Evolutionary conservation across 2,797 vertebrate species (phyloP).

Genomic region (Macrochelys suwanniensis): DNA sequence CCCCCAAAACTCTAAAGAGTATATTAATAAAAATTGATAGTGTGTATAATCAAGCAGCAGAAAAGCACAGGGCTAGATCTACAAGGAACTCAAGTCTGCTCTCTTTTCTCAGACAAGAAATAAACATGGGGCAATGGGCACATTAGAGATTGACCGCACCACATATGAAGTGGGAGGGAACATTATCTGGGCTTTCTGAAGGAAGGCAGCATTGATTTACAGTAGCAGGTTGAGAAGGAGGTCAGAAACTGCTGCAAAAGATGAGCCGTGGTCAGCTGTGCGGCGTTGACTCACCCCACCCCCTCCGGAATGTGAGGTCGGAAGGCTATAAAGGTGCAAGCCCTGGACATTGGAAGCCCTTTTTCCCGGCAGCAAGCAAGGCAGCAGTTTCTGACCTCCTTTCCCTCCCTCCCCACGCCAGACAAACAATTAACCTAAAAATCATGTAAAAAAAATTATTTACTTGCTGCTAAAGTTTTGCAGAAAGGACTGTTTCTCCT

Average conservation of each 20-base stretch:
- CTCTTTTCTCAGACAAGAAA: not conserved
- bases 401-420: too few relatives aligned
- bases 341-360: too few relatives aligned
- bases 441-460: not conserved
- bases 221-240: too few relatives aligned
- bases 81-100: not conserved
- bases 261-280: too few relatives aligned
- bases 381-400: too few relatives aligned
- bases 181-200: too few relatives aligned
- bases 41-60: not conserved
- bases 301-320: accelerated
- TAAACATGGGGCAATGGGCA: not conserved
- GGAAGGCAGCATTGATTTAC: too few relatives aligned
- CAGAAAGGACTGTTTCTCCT: not conserved
- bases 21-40: not conserved
- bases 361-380: too few relatives aligned
- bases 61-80: not conserved
- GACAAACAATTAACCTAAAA: not conserved
- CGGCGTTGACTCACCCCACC: too few relatives aligned
- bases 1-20: not conserved
- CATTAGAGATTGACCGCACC: not conserved
- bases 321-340: too few relatives aligned
- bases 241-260: too few relatives aligned
- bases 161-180: too few relatives aligned
- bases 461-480: not conserved